A percentile compares a stretch with the other conserved stretches of the same genome.
These are phyloP conservation scores for Xylota sylvarum DNA, from an alignment of 2,888 invertebrate genomes.

Conservation along the genomic window DNA sequence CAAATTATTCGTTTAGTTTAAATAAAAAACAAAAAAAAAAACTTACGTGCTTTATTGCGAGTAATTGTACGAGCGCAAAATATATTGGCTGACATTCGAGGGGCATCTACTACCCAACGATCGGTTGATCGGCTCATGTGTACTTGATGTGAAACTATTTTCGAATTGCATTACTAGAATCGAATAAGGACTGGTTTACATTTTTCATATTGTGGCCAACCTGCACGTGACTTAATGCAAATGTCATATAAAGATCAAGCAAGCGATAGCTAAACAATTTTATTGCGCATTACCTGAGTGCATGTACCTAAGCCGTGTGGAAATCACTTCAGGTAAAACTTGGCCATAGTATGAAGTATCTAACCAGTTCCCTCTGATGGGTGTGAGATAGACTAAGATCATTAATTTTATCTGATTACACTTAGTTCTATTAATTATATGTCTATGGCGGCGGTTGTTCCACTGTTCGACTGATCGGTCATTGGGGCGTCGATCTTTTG, in stretches of 20 bases:
- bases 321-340: background rate
- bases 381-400: too few species aligned
- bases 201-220: background rate
- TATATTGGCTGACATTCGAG: background rate
- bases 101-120: background rate
- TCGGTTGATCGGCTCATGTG: background rate
- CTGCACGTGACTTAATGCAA: constrained; percentile 9
- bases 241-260: background rate
- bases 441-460: too few species aligned
- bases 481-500: too few species aligned
- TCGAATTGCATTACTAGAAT: background rate
- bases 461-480: too few species aligned
- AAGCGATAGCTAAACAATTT: background rate
- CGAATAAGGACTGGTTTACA: constrained; percentile 1
- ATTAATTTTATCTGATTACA: too few species aligned
- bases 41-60: background rate
- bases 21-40: background rate
- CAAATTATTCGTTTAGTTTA: constrained; percentile 39
- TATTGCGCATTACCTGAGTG: constrained; percentile 5
- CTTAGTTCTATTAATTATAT: too few species aligned
- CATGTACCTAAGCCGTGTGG: background rate
- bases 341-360: too few species aligned
- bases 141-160: constrained; percentile 6
- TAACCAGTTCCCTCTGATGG: too few species aligned
- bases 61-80: background rate